Evolutionary conservation across 1,140 invertebrate genomes (phyloP), one percentile per base, ranked within the genome.

Genomic region (Tetragonula clypearis): DNA sequence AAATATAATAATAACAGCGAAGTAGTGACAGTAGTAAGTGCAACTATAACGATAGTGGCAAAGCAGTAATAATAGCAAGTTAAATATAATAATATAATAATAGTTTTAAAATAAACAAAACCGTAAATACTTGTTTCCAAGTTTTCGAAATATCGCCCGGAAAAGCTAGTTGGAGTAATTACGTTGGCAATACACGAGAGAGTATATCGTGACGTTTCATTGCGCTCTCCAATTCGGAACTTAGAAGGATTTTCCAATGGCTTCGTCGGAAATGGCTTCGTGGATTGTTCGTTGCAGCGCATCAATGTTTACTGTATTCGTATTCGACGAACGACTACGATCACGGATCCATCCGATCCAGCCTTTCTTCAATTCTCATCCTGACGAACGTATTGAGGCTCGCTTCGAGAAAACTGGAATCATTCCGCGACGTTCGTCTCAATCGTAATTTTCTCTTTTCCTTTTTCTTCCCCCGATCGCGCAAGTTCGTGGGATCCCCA

Each of bases 181-280:
- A 65, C n/a, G 65, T 66, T 26, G n/a, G n/a, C 26, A n/a, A 26
- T 66, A 17, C 23, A 6, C 14, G 26, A 15, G 14, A 26, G 15
- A 30, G 30, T 30, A 35, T 26, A 66, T 15, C n/a, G 62, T 26
- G 62, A 65, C 62, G 62, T 66, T 26, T n/a, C n/a, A 30, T 19
- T 68, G 35, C 9, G 30, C 35, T 21, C 35, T 68, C 30, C 35
- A 74, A 72, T 72, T 35, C 14, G 14, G 23, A 21, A 12, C 41
- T 49, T 23, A 14, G 12, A 41, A 72, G 35, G 23, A 72, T 41
- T 72, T 72, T 41, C 69, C 23, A 72, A 11, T n/a, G n/a, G n/a
- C n/a, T n/a, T n/a, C 35, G 23, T 23, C 69, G 19, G 30, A 68
- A 30, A 19, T 68, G 66, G 30, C 75, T 87, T 79, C 88, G 30